A percentile compares a stretch with the other conserved stretches of the same genome.
Evolutionary conservation across 2,797 vertebrate genomes (phyloP).

Genomic region (Hapalemur alaotrensis): DNA sequence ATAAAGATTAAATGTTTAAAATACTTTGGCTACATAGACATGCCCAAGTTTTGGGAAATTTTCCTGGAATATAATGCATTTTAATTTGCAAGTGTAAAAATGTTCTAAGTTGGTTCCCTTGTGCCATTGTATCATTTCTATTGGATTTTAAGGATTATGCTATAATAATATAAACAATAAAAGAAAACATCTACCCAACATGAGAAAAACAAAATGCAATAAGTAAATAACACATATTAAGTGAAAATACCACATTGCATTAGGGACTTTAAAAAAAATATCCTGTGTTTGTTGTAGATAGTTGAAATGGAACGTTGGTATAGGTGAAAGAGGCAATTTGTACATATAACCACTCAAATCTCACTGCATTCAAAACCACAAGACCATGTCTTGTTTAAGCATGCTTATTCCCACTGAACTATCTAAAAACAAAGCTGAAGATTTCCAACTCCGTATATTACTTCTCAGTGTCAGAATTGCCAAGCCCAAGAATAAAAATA

Average conservation of each 20-base stretch:
- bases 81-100: not conserved
- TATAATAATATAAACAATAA: not conserved
- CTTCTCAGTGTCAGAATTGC: not conserved
- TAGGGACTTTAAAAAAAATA: not conserved
- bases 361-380: not conserved
- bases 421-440: not conserved
- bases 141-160: not conserved
- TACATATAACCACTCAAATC: not conserved
- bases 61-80: constrained; percentile 19
- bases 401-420: not conserved
- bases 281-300: not conserved
- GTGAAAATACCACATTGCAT: not conserved
- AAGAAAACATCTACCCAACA: not conserved
- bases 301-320: not conserved
- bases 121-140: not conserved
- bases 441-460: not conserved
- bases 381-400: not conserved
- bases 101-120: not conserved
- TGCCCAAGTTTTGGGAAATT: not conserved
- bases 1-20: not conserved
- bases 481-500: not conserved
- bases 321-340: not conserved
- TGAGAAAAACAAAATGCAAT: not conserved
- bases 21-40: not conserved
- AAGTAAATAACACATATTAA: not conserved